Evolutionary conservation across 2,797 vertebrate species (phyloP).

Genomic region (Galago senegalensis): DNA sequence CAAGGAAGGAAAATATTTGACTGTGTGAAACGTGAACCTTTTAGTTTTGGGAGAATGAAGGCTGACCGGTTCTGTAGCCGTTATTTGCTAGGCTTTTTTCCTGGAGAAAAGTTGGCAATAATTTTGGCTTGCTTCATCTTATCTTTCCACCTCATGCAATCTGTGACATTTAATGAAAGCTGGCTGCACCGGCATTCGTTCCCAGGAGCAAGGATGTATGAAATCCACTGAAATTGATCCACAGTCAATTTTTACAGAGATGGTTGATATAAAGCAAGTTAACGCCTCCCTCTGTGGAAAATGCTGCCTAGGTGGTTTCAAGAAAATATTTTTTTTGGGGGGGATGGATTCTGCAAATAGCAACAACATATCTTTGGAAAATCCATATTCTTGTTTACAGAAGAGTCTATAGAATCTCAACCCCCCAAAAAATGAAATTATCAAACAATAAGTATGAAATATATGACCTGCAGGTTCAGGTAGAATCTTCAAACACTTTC

Average conservation of each 20-base stretch:
- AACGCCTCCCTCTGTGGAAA: neutral
- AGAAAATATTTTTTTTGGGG: neutral
- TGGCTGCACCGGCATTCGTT: neutral
- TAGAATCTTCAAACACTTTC: constrained; percentile 5
- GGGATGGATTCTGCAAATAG: neutral
- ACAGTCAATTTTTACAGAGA: constrained; percentile 31
- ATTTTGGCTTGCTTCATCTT: neutral
- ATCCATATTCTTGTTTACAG: neutral
- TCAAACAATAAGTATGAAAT: neutral
- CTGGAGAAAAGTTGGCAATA: neutral
- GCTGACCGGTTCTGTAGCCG: neutral
- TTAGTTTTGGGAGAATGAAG: neutral
- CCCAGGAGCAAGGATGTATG: neutral
- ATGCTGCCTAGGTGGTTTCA: neutral
- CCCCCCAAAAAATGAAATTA: neutral
- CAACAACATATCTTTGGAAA: neutral
- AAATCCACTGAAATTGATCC: neutral
- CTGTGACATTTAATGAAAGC: constrained; percentile 44
- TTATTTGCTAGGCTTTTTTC: neutral
- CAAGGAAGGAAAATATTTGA: neutral
- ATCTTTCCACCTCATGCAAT: neutral
- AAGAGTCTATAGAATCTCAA: neutral
- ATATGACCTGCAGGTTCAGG: neutral
- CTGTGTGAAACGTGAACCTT: neutral
- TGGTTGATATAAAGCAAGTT: neutral